Evolutionary conservation across 2,888 invertebrate genomes (phyloP).

Genomic region (Dione vanillae): DNA sequence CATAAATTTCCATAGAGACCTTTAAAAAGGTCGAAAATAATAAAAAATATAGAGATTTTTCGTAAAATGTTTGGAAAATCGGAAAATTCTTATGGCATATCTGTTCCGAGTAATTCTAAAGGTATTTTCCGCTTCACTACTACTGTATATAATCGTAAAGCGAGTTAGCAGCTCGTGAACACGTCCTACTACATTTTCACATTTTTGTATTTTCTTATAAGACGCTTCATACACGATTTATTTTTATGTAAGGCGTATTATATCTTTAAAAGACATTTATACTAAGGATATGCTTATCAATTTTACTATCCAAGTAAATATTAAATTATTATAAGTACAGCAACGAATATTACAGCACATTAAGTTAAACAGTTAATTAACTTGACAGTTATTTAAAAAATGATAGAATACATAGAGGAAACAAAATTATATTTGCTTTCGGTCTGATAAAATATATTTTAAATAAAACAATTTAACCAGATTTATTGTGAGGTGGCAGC

Average conservation of each 20-base stretch:
- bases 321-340: no score
- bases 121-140: neutral
- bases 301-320: no score
- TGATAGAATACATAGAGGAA: no score
- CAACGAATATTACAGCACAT: no score
- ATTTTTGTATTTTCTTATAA: slow-evolving; percentile 16
- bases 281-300: no score
- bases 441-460: no score
- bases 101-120: neutral
- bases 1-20: no score
- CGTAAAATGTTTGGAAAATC: slow-evolving; percentile 13
- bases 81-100: slow-evolving; percentile 14
- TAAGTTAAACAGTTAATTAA: no score
- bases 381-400: no score
- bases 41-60: neutral
- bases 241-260: neutral
- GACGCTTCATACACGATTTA: neutral
- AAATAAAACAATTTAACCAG: no score
- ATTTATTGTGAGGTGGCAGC: neutral
- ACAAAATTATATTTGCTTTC: no score
- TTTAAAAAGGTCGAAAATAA: neutral
- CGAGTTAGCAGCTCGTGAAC: neutral
- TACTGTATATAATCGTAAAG: neutral
- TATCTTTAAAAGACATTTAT: no score
- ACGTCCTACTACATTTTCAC: neutral